phyloP scores from a whole-genome alignment of 2,113 vertebrate species.

The Cottus gobio region DNA sequence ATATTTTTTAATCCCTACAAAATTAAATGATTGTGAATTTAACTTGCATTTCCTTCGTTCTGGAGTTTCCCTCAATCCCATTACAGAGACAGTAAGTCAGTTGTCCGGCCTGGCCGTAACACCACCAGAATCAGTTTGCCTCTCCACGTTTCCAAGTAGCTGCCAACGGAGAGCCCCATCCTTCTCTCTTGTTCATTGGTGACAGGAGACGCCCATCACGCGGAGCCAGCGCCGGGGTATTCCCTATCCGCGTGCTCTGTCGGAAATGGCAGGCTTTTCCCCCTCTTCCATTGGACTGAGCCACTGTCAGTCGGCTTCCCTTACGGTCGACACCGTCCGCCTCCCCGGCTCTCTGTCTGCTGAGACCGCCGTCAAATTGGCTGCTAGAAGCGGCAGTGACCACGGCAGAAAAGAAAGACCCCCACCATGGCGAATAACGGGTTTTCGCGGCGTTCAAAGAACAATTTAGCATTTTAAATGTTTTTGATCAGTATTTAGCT shows the following conservation, averaged over 20 bases:
- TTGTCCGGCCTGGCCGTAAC: conserved; percentile 12
- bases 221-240: conserved; percentile 42
- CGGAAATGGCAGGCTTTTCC: conserved; percentile 63
- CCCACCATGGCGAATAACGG: conserved; percentile 66
- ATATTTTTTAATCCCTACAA: neutral
- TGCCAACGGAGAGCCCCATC: conserved; percentile 58
- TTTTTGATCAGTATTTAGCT: conserved; percentile 1
- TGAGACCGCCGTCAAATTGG: conserved; percentile 79
- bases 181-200: conserved; percentile 71
- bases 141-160: conserved; percentile 83
- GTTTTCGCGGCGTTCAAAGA: conserved; percentile 30
- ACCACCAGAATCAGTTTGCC: conserved; percentile 70
- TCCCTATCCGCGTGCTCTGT: conserved; percentile 63
- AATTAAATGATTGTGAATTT: neutral
- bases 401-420: conserved; percentile 59
- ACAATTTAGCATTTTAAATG: conserved; percentile 26
- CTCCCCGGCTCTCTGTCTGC: conserved; percentile 69
- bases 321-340: conserved; percentile 62
- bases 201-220: conserved; percentile 62
- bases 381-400: conserved; percentile 75
- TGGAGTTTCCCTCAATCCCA: neutral
- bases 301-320: conserved; percentile 66
- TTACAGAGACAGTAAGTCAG: neutral
- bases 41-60: neutral
- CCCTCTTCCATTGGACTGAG: conserved; percentile 68